Percentiles rank a stretch among this genome's conserved stretches.
These are phyloP conservation scores for Euproctis similis DNA, from an alignment of 2,888 invertebrate species.

Conservation along the genomic window DNA sequence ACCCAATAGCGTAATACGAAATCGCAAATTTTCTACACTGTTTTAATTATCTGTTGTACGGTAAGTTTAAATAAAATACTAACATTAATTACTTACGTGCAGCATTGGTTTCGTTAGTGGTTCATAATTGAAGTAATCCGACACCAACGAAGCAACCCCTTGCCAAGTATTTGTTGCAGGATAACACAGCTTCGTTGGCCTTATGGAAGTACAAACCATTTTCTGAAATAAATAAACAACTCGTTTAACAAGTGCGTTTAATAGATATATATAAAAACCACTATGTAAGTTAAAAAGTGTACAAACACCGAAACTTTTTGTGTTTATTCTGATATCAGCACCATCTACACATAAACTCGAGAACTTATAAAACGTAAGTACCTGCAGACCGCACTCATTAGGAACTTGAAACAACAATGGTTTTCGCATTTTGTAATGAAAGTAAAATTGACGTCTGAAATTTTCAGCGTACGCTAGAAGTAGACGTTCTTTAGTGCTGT, in stretches of 20 bases:
- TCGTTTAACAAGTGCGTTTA: not conserved
- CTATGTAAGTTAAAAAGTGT: no score
- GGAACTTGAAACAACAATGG: constrained; percentile 81
- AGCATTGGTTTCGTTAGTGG: constrained; percentile 79
- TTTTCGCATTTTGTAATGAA: constrained; percentile 72
- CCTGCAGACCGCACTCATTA: constrained; percentile 87
- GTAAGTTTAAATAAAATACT: no score
- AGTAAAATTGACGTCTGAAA: constrained; percentile 82
- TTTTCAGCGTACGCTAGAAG: constrained; percentile 85
- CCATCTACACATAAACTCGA: no score
- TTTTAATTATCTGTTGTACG: no score
- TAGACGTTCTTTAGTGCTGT: constrained; percentile 81
- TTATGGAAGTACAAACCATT: constrained; percentile 90
- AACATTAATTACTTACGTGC: constrained; percentile 81
- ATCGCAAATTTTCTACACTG: no score
- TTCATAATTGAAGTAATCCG: constrained; percentile 86
- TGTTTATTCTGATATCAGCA: no score
- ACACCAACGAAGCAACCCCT: constrained; percentile 82
- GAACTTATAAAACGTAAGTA: no score
- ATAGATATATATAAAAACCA: not conserved
- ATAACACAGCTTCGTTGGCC: constrained; percentile 85
- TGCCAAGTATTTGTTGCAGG: constrained; percentile 82
- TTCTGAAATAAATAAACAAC: constrained; percentile 83
- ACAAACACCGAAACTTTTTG: no score
- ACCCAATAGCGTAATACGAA: no score